Base-by-base conservation (phyloP, 2,113 vertebrate genomes). In the Neopipo cinnamomea region DNA sequence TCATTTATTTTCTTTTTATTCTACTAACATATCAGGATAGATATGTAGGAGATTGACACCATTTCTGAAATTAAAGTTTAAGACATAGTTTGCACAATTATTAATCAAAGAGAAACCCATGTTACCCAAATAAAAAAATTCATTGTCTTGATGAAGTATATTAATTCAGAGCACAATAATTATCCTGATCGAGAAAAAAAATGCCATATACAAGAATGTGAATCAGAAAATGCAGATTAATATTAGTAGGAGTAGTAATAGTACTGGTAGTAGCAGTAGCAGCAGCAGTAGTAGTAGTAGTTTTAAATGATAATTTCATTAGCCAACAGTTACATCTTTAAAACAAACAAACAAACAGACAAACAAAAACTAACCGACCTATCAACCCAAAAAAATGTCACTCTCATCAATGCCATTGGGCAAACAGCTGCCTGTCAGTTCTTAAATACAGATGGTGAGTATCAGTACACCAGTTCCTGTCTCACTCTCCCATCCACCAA, bases 361-460 rank as follows among this genome's bases (percentile, higher is more conserved):
- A 14, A 53, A 53, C 16, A 30, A 8, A 33, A 20, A 11, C 14
- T 8, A 28, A 70, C 5, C 23, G 24, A 30, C 4, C 3, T 11
- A 50, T 4, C 14, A 52, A 71, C 27, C 2, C 4, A 14, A 8
- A 37, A 55, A 39, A 5, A 13, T 24, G 5, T 27, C 35, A 39
- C 14, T 33, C 19, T 42, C 7, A 25, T 42, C 16, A 22, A 41
- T 23, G 8, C 22, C 67, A 37, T 11, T 0, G 0, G 37, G n/a
- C 46, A 71, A 66, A 49, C 16, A 62, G 28, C 19, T 88, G 23
- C 18, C 49, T 76, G 53, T 24, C n/a, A 62, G 21, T 23, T 65
- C 44, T 75, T 15, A 14, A 33, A 50, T 9, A 16, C 23, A n/a
- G 47, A 71, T 44, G 53, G 8, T 28, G 24, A 24, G 8, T 17